Evolutionary conservation across 2,113 vertebrate genomes (phyloP), one percentile per base, ranked within the genome.

Genomic region (Corvus cornix): DNA sequence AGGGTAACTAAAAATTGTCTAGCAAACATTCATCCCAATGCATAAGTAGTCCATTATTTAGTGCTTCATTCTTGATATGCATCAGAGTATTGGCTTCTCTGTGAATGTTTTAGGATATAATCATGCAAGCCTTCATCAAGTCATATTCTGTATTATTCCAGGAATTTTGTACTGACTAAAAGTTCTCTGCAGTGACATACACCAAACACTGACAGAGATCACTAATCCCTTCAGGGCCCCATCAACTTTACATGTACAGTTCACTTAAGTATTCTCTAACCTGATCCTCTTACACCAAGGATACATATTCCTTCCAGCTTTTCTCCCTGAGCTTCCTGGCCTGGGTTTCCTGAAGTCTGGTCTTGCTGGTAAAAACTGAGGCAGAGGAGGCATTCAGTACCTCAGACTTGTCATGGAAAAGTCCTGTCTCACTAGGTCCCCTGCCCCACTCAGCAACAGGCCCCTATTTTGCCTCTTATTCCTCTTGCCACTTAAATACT

Each of bases 301-400:
- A 3, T 59, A 9, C 1, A 0, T 68, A 15, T 27, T 72, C 12
- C 31, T 85, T 86, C 4, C 6, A 17, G 0, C 8, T 27, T 68
- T 84, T 77, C 17, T 35, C 26, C 16, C 15, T 53, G 4, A 17
- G 62, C 27, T 84, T 6, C 16, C 1, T 8, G 8, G 12, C 19
- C 18, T 63, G 39, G 12, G 9, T 64, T 73, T 68, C 20, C 17
- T 59, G 9, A 63, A 44, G 31, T 63, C 27, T 68, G 7, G 17
- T 69, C 26, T 81, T 81, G 11, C 24, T 55, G 10, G 11, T 69
- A 21, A 51, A 59, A 69, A 21, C 26, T n/a, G 20, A 70, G 43
- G 20, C 27, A 51, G 66, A 82, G 72, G 5, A 8, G 3, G 8
- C 17, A 26, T 43, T 62, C 10, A 18, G 3, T 72, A 44, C 41